Conservation (phyloP, 2,888 invertebrate species). For the Cheilosia urbana region DNA sequence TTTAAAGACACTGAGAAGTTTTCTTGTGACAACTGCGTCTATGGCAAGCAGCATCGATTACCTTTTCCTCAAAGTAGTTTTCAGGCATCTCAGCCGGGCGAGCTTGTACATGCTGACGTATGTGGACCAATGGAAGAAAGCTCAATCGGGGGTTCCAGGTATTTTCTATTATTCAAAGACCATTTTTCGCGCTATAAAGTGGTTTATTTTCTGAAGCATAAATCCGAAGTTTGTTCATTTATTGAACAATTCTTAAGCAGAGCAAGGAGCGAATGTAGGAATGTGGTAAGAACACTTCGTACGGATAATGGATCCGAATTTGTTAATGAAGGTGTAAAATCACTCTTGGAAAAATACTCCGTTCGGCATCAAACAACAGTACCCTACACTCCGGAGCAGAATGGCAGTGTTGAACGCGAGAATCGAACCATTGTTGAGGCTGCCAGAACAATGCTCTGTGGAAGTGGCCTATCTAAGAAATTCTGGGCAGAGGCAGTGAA, state of each 20-base stretch:
- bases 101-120: conserved; percentile 70
- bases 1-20: conserved; percentile 53
- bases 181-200: conserved; percentile 56
- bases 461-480: conserved; percentile 65
- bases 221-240: conserved; percentile 40
- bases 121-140: conserved; percentile 64
- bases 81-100: conserved; percentile 59
- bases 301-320: conserved; percentile 77
- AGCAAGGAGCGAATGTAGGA: conserved; percentile 65
- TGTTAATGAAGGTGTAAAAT: too few species aligned
- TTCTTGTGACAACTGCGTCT: conserved; percentile 74
- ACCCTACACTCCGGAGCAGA: conserved; percentile 69
- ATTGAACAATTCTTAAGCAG: too few species aligned
- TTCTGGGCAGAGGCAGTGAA: conserved; percentile 82
- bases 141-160: conserved; percentile 60
- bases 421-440: conserved; percentile 72
- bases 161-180: conserved; percentile 71
- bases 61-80: conserved; percentile 61
- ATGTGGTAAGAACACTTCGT: conserved; percentile 72
- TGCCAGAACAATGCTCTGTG: conserved; percentile 60
- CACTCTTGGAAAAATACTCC: too few species aligned
- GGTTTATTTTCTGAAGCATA: conserved; percentile 68
- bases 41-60: conserved; percentile 75
- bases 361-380: conserved; percentile 70
- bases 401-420: conserved; percentile 63